Conservation (phyloP, 2,113 vertebrate species). For the Ranitomeya variabilis region DNA sequence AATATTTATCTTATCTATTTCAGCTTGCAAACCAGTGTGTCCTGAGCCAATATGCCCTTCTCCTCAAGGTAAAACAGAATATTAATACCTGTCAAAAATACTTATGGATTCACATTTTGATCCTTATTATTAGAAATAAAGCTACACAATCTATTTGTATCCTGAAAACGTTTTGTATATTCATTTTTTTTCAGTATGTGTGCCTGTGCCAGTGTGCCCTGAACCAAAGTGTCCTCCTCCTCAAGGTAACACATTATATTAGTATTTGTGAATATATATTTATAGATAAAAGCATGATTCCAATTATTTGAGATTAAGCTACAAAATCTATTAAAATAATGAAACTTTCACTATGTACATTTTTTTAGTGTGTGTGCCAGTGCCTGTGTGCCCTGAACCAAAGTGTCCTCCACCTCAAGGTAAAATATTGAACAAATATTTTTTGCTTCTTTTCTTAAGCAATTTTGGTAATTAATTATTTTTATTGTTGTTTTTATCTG, state of each 20-base stretch:
- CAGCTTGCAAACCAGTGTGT: slow-evolving; percentile 13
- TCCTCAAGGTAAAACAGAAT: no score
- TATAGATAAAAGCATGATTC: no score
- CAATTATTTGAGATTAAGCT: no score
- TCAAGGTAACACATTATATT: slow-evolving; percentile 11
- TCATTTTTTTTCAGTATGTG: background rate
- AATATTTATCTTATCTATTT: background rate
- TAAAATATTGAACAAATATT: background rate
- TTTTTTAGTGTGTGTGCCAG: background rate
- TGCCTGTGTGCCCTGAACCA: slow-evolving; percentile 19
- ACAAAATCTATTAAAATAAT: background rate
- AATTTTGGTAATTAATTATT: no score
- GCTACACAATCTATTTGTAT: no score
- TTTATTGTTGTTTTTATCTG: no score
- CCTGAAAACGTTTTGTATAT: background rate
- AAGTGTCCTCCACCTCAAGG: slow-evolving; percentile 34
- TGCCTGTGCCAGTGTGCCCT: background rate
- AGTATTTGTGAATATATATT: background rate
- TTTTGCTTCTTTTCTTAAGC: no score
- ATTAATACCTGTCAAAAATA: no score
- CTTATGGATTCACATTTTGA: no score
- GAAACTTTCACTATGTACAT: background rate
- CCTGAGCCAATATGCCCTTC: no score
- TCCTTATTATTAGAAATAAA: no score
- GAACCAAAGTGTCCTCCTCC: slow-evolving; percentile 32